Conservation (phyloP, 2,113 vertebrate genomes). For the Megaptera novaeangliae region DNA sequence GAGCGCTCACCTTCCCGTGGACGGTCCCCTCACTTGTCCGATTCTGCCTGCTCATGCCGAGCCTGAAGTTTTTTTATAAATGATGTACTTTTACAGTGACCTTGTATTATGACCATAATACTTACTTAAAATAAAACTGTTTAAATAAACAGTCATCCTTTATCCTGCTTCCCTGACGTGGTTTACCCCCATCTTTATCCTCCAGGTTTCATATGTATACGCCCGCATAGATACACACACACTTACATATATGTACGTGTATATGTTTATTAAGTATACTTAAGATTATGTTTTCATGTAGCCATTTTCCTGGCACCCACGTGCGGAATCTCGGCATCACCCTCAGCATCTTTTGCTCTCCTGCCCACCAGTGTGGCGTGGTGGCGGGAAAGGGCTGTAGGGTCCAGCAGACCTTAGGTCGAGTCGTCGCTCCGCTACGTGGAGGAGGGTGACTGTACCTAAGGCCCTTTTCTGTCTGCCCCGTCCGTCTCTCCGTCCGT, state of each 20-base stretch:
- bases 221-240: rapidly evolving
- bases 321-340: background rate
- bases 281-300: background rate
- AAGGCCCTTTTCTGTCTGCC: background rate
- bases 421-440: rapidly evolving
- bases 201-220: background rate
- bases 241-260: rapidly evolving
- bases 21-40: background rate
- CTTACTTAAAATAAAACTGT: background rate
- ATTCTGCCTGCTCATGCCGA: background rate
- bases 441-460: background rate
- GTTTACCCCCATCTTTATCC: background rate
- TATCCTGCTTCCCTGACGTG: background rate
- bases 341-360: background rate
- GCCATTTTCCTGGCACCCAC: background rate
- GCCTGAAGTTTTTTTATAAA: background rate
- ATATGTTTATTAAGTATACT: rapidly evolving
- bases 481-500: background rate
- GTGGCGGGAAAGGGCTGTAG: background rate
- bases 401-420: background rate
- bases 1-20: background rate
- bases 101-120: background rate
- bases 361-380: background rate
- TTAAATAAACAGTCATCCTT: background rate
- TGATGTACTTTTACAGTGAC: background rate